Conservation (phyloP, 1,140 invertebrate species). For the Rhagoletis pomonella region DNA sequence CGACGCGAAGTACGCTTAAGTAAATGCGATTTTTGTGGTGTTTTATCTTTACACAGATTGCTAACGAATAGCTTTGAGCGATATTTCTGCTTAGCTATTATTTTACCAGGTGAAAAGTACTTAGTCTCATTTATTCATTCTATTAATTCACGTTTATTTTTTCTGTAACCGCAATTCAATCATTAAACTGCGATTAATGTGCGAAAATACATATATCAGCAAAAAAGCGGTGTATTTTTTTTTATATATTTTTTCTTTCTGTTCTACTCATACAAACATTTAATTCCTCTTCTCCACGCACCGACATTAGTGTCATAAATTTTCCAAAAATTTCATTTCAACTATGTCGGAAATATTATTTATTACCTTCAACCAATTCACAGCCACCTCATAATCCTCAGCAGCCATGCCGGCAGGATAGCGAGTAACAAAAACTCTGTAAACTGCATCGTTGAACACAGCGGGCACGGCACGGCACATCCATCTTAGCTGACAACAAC, state of each 20-base stretch:
- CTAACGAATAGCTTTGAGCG: not conserved
- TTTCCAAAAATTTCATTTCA: not conserved
- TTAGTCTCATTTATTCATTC: not conserved
- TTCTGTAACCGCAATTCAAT: not conserved
- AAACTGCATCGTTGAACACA: not conserved
- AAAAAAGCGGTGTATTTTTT: not conserved
- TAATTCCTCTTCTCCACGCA: not conserved
- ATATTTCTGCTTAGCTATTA: not conserved
- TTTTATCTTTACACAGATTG: not conserved
- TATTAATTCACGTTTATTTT: not conserved
- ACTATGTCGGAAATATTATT: not conserved
- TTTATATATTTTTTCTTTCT: not conserved
- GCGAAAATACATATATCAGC: not conserved
- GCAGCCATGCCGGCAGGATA: not conserved
- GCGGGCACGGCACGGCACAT: not conserved
- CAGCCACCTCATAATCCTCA: not conserved
- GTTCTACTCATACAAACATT: no score
- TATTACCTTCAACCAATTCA: not conserved
- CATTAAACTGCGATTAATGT: not conserved
- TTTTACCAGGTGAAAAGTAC: not conserved
- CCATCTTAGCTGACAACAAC: not conserved
- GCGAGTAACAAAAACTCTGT: not conserved
- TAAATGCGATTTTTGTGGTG: not conserved
- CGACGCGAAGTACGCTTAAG: not conserved
- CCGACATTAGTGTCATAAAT: not conserved